Evolutionary conservation across 2,888 invertebrate genomes (phyloP).

Genomic region (Rhingia campestris): DNA sequence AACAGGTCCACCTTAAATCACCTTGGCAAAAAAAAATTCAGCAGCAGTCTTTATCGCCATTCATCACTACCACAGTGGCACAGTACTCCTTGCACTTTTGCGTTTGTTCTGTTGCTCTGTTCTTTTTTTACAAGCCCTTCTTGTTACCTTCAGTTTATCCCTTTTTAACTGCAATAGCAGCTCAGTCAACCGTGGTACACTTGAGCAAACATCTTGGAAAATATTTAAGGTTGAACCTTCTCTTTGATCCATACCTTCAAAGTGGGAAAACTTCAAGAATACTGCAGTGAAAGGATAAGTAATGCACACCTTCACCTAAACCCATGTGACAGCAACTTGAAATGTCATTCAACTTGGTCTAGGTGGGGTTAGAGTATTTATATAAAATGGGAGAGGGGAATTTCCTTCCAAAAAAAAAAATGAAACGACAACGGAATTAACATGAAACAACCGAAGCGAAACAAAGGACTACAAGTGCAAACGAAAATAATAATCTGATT

Average conservation of each 20-base stretch:
- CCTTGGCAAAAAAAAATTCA: slow-evolving; percentile 12
- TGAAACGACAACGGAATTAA: slow-evolving; percentile 7
- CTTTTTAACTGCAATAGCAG: slow-evolving; percentile 18
- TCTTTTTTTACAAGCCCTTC: slow-evolving; percentile 25
- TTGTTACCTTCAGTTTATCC: slow-evolving; percentile 24
- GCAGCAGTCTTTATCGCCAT: slow-evolving; percentile 6
- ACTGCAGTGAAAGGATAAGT: neutral
- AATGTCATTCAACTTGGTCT: slow-evolving; percentile 32
- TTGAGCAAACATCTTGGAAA: slow-evolving; percentile 28
- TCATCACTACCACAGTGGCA: slow-evolving; percentile 1
- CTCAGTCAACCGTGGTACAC: slow-evolving; percentile 4
- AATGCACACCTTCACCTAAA: neutral
- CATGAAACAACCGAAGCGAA: slow-evolving; percentile 1
- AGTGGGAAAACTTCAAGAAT: neutral
- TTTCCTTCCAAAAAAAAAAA: slow-evolving; percentile 9
- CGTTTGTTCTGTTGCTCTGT: slow-evolving; percentile 15
- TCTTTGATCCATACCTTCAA: slow-evolving; percentile 8
- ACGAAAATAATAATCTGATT: slow-evolving; percentile 15
- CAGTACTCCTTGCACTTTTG: slow-evolving; percentile 22
- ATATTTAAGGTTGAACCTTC: slow-evolving; percentile 11
- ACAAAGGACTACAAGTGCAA: slow-evolving; percentile 32
- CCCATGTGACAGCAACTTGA: neutral
- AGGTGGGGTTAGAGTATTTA: slow-evolving; percentile 3
- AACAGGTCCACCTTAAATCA: slow-evolving; percentile 19
- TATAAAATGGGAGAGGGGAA: slow-evolving; percentile 5